Base-by-base conservation (phyloP, 2,888 invertebrate species). In the Athetis lepigone region DNA sequence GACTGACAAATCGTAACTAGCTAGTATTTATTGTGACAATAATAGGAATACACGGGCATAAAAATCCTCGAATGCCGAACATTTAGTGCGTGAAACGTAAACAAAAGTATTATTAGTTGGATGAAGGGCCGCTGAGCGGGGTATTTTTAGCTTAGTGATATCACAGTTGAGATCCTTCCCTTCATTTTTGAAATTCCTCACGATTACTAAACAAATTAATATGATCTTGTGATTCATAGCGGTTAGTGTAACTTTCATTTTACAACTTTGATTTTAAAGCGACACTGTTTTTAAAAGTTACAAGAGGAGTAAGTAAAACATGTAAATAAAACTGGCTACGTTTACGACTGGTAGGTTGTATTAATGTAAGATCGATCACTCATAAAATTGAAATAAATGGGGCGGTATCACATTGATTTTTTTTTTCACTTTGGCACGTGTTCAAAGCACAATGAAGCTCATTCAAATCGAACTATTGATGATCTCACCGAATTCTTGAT, bases 141-240 rank as follows among this genome's bases (percentile, higher is more conserved):
- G 80, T 92, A 91, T 90, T 85, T 90, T 90, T 91, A 91, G 86
- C 80, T 75, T 72, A 75, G 78, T 85, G 88, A 87, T 89, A 88
- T 89, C 87, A 87, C 83, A 84, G 87, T 84, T 82, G 79, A 79
- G 84, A 85, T 83, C 83, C 84, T 87, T 87, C 85, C 88, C 87
- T 88, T 85, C 85, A 82, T 86, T 89, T 91, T 88, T 86, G 84
- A 84, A 88, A 87, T 88, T 83, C 81, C 76, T 83, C 77, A 74
- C 73, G 77, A 83, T 79, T 80, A 58, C 40, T 70, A 33, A 49
- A 52, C 23, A 67, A 42, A 68, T 64, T 60, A 65, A 65, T 58
- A n/a, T 60, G 51, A 51, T 62, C n/a, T 39, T 21, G 23, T 52
- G 58, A 72, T 71, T 63, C 63, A 75, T 50, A 9, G 16, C n/a